Evolutionary conservation across 2,797 vertebrate species (phyloP).

Genomic region (Hylomyscus alleni): DNA sequence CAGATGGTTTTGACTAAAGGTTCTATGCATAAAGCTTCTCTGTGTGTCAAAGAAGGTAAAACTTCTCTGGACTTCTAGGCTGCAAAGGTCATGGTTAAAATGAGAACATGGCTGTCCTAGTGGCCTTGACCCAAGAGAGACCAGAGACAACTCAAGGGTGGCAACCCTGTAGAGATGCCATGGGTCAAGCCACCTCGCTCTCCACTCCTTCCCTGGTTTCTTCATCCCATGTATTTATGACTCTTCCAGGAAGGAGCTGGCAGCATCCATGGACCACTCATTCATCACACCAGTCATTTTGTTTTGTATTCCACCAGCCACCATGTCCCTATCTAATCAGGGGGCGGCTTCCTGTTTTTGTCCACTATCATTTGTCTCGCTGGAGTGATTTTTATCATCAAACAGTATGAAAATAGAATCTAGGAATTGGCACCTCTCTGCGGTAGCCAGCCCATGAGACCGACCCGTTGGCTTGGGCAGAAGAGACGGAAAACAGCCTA

Average conservation of each 20-base stretch:
- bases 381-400: slow-evolving; percentile 89
- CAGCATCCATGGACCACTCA: slow-evolving; percentile 80
- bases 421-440: slow-evolving; percentile 85
- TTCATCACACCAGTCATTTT: slow-evolving; percentile 89
- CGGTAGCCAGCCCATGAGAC: slow-evolving; percentile 66
- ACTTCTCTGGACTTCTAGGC: not conserved
- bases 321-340: slow-evolving; percentile 90
- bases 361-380: slow-evolving; percentile 87
- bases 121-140: not conserved
- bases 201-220: slow-evolving; percentile 55
- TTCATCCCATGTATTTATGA: slow-evolving; percentile 73
- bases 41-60: not conserved
- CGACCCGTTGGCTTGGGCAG: slow-evolving; percentile 76
- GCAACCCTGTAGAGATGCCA: not conserved
- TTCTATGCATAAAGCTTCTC: not conserved
- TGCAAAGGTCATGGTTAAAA: not conserved
- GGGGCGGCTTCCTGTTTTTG: slow-evolving; percentile 91
- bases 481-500: slow-evolving; percentile 59
- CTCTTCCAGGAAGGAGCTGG: slow-evolving; percentile 84
- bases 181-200: not conserved
- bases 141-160: not conserved
- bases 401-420: slow-evolving; percentile 89
- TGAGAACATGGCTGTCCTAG: not conserved
- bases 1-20: not conserved
- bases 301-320: slow-evolving; percentile 85